Base-by-base conservation (phyloP, 2,888 invertebrate genomes). In the Lypha dubia region DNA sequence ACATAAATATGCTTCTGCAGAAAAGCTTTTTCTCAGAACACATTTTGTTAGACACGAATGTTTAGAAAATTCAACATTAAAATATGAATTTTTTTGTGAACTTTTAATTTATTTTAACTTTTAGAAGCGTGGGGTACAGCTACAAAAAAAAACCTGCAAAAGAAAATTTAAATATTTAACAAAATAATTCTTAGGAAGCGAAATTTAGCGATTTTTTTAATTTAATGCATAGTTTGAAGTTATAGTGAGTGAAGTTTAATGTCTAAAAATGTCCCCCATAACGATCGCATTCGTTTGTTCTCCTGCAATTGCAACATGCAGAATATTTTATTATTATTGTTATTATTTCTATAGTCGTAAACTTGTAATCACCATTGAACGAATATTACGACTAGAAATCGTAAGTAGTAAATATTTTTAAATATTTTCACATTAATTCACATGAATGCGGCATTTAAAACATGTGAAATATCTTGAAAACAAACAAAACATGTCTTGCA, bases 391-490 rank as follows among this genome's bases (percentile, higher is more conserved):
- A 35, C 28, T 17, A 53, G 22, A 49, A 73, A 51, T 79, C 24
- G 65, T 20, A 41, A 77, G 67, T 80, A 58, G 68, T 71, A 76
- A 79, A 62, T 75, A 74, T 63, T 46, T 11, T 68, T 24, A 20
- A 44, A 44, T 53, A 28, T 38, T 65, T 76, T 67, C n/a, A 53
- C 28, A 53, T 58, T 58, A 63, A 58, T 35, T 38, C 41, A 62
- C 24, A 70, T 65, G 68, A 63, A 79, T 70, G 22, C 79, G 79
- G 85, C 49, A 71, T 79, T 75, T 79, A 24, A 60, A 71, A 71
- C 84, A 84, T 84, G 75, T 79, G 76, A 67, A 80, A 67, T 46
- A 77, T 80, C 58, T 67, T 56, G 35, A 73, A 56, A 46, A 44
- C 46, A 51, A 60, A 53, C 32, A 58, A 32, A 75, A 76, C 60